These are phyloP conservation scores for Telmatochromis bifrenatus DNA, from an alignment of 2,113 vertebrate species.

Conservation along the genomic window DNA sequence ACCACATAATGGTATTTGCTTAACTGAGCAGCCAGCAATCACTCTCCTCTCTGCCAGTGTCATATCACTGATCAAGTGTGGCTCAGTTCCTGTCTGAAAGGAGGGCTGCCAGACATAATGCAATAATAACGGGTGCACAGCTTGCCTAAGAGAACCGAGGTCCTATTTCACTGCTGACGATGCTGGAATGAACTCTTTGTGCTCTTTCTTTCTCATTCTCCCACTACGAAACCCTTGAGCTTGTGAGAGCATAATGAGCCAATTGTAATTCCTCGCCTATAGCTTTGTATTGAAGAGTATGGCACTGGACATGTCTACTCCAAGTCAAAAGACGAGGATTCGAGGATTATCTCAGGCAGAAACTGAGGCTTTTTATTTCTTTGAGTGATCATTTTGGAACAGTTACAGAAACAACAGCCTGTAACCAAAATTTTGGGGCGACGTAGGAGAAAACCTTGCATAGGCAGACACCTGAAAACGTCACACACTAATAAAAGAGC, in stretches of 20 bases:
- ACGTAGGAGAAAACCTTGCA: not conserved
- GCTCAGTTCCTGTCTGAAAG: slow-evolving; percentile 45
- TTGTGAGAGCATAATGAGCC: slow-evolving; percentile 45
- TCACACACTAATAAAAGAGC: not conserved
- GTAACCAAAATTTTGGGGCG: not conserved
- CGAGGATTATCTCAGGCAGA: not conserved
- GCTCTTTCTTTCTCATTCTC: slow-evolving; percentile 23
- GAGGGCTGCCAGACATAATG: slow-evolving; percentile 51
- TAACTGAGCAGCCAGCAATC: slow-evolving; percentile 50
- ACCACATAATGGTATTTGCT: slow-evolving; percentile 48
- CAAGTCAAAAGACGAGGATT: not conserved
- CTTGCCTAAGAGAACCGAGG: slow-evolving; percentile 44
- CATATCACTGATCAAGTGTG: slow-evolving; percentile 56
- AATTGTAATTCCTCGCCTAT: slow-evolving; percentile 55
- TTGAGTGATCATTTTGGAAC: not conserved
- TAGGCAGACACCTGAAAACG: not conserved
- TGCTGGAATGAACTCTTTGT: slow-evolving; percentile 47
- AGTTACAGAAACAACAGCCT: not conserved
- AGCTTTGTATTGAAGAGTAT: slow-evolving; percentile 28
- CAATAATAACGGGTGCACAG: slow-evolving; percentile 58
- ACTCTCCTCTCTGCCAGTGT: slow-evolving; percentile 40
- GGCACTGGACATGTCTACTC: not conserved
- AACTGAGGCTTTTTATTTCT: not conserved
- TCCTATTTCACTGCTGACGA: slow-evolving; percentile 40
- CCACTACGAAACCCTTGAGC: slow-evolving; percentile 14